Evolutionary conservation across 2,888 invertebrate genomes (phyloP).

Genomic region (Brenthis ino): DNA sequence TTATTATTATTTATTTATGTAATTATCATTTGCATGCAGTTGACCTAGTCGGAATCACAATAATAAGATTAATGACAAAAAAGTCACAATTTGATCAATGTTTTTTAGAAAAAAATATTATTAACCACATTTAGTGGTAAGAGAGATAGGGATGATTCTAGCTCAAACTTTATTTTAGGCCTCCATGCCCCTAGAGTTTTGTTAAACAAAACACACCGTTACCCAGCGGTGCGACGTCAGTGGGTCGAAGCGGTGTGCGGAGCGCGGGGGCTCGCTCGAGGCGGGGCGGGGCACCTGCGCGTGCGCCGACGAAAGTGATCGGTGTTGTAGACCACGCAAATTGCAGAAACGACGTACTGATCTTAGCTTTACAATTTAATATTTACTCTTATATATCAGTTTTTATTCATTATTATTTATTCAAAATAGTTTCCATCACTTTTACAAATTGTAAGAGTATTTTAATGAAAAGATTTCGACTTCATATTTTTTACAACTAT

Average conservation of each 20-base stretch:
- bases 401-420: neutral
- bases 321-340: slow-evolving; percentile 48
- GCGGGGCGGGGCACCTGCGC: slow-evolving; percentile 50
- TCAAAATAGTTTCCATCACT: no score
- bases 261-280: slow-evolving; percentile 26
- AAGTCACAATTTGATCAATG: no score
- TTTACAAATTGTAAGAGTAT: no score
- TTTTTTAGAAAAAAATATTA: neutral
- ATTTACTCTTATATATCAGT: neutral
- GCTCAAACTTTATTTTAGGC: slow-evolving; percentile 33
- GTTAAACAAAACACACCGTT: slow-evolving; percentile 63
- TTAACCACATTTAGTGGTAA: neutral
- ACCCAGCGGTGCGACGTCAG: slow-evolving; percentile 40
- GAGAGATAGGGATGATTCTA: slow-evolving; percentile 8
- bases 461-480: no score
- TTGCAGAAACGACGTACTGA: slow-evolving; percentile 46
- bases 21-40: no score
- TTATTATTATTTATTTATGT: no score
- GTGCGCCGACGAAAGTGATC: slow-evolving; percentile 55
- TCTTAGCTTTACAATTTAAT: slow-evolving; percentile 4
- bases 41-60: no score
- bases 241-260: slow-evolving; percentile 35
- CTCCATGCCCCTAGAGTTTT: slow-evolving; percentile 50
- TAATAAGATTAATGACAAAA: no score
- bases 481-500: no score